Percentiles rank a stretch among this genome's conserved stretches.
These are phyloP conservation scores for Gisinianus flammeolus DNA, from an alignment of 2,888 invertebrate genomes.

Conservation along the genomic window DNA sequence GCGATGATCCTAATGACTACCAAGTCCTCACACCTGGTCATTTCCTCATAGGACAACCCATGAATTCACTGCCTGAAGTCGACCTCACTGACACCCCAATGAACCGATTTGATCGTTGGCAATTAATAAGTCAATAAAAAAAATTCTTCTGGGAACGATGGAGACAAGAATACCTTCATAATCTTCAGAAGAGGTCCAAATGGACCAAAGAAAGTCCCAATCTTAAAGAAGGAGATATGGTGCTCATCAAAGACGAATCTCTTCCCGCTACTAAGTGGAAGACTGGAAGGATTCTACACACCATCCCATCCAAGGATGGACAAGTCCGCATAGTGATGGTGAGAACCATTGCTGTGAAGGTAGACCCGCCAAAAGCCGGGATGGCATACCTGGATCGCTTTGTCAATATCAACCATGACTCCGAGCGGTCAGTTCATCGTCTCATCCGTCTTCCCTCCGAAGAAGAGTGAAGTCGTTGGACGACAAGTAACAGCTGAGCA, in stretches of 20 bases:
- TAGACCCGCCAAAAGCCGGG: too few relatives aligned
- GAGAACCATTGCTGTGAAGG: not conserved
- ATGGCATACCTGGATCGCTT: too few relatives aligned
- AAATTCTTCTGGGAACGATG: constrained; percentile 11
- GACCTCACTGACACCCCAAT: not conserved
- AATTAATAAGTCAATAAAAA: not conserved
- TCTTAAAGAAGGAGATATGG: not conserved
- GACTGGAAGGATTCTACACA: not conserved
- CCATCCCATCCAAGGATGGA: not conserved
- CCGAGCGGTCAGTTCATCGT: too few relatives aligned
- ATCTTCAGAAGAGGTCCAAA: not conserved
- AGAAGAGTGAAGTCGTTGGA: too few relatives aligned
- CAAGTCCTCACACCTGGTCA: constrained; percentile 5
- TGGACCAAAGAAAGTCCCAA: not conserved
- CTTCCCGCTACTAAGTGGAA: not conserved
- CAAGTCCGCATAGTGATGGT: constrained; percentile 4
- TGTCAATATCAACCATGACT: too few relatives aligned
- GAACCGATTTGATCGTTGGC: not conserved
- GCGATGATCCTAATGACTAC: constrained; percentile 5
- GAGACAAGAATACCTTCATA: not conserved
- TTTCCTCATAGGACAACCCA: not conserved
- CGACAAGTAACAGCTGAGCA: too few relatives aligned
- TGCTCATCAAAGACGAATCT: not conserved
- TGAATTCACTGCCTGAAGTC: not conserved
- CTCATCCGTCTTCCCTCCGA: too few relatives aligned